These are phyloP conservation scores for Upupa epops DNA, from an alignment of 2,113 vertebrate species.

Conservation along the genomic window DNA sequence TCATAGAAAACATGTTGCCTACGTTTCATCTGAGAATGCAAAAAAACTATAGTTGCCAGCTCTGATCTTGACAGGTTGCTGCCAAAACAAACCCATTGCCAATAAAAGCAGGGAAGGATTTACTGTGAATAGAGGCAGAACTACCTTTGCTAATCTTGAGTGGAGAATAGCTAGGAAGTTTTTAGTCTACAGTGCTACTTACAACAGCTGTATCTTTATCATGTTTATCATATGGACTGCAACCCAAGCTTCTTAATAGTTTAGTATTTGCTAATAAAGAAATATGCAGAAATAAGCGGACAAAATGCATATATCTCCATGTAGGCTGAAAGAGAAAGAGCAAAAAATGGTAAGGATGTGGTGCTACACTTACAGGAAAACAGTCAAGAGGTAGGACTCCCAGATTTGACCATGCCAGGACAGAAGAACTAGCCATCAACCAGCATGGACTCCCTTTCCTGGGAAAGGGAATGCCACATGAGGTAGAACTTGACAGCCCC, in stretches of 20 bases:
- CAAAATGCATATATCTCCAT: neutral
- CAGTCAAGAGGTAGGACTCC: neutral
- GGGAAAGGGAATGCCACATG: neutral
- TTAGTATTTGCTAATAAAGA: slow-evolving; percentile 5
- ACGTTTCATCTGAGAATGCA: slow-evolving; percentile 21
- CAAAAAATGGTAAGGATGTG: neutral
- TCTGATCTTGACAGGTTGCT: slow-evolving; percentile 53
- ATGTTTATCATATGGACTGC: neutral
- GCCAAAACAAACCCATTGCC: slow-evolving; percentile 56
- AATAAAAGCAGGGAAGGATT: slow-evolving; percentile 52
- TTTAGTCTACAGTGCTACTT: neutral
- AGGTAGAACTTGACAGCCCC: neutral
- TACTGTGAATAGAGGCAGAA: slow-evolving; percentile 18
- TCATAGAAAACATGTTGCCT: slow-evolving; percentile 42
- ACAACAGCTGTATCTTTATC: neutral
- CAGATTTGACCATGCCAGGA: neutral
- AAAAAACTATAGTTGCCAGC: slow-evolving; percentile 35
- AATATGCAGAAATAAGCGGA: neutral
- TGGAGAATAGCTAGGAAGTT: neutral
- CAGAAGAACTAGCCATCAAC: neutral
- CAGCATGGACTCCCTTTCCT: neutral
- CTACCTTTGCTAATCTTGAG: neutral
- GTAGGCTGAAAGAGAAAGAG: neutral
- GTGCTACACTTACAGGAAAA: neutral
- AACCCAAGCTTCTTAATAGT: neutral